Base-by-base conservation (phyloP, 1,140 invertebrate species). In the Bicyclus anynana region DNA sequence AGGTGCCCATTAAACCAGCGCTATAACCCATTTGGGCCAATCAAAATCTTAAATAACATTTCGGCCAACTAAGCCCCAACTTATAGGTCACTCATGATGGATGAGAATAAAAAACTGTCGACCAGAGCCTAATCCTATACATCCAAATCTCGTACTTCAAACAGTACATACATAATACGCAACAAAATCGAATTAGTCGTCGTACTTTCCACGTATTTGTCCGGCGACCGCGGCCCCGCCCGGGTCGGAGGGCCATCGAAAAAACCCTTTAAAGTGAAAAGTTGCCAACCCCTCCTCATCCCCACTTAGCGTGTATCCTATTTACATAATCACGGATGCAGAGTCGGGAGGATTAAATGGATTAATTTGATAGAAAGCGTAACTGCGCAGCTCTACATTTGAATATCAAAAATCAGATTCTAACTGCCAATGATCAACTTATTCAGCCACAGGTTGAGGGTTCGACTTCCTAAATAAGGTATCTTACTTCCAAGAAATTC, bases 191-290 rank as follows among this genome's bases (percentile, higher is more conserved):
- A 77, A 79, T 79, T 75, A 77, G 69, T 73, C 61, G 58, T 65
- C 64, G 60, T 67, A 72, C 60, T 72, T 72, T 33, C 66, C 66
- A 60, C 61, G 68, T 77, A 77, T 79, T 77, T 79, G 74, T 75
- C 63, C 62, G 69, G 67, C 53, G 72, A 69, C 68, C 66, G 52
- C 64, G 40, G 59, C 52, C 65, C 63, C 55, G 7, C 55, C 50
- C 17, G 52, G 40, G 14, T 16, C 23, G 21, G 58, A 53, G 58
- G 62, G 51, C 62, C 69, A 65, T 70, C 67, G 68, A 73, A 74
- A 75, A 73, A 78, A 73, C 63, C 75, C 67, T 77, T 78, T 74
- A 74, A 69, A 78, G 72, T 75, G 70, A 78, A 78, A 78, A 78
- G 75, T 78, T 75, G 72, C 47, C 53, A 40, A 23, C 51, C 46